Percentiles rank a stretch among this genome's conserved stretches.
Conservation (phyloP, 2,113 vertebrate species). For the Anhinga anhinga region DNA sequence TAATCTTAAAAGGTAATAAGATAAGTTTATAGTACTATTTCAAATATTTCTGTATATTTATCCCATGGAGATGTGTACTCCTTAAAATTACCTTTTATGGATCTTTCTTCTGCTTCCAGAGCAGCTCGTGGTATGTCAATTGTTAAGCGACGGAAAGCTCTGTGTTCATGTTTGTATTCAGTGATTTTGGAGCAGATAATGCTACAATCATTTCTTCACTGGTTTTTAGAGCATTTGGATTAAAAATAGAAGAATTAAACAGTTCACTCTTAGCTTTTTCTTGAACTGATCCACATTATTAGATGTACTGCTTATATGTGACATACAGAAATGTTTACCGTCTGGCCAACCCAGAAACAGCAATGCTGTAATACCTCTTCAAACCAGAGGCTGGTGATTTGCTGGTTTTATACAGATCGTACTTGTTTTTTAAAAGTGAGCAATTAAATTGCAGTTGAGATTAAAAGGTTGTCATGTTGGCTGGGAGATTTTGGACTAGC, state of each 20-base stretch:
- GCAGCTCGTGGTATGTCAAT: fast-evolving
- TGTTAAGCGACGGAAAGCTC: not conserved
- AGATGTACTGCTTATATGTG: not conserved
- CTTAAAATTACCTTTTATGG: not conserved
- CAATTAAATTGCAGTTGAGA: not conserved
- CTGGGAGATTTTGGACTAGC: not conserved
- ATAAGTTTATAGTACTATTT: not conserved
- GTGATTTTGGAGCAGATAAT: not conserved
- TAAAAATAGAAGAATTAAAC: not conserved
- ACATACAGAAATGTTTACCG: not conserved
- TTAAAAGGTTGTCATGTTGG: not conserved
- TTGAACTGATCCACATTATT: not conserved
- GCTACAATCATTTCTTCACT: not conserved
- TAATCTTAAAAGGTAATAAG: not conserved
- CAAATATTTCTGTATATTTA: not conserved
- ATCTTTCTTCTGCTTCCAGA: not conserved
- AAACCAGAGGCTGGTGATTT: not conserved
- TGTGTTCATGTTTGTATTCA: not conserved
- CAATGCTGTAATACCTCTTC: not conserved
- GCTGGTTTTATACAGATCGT: not conserved
- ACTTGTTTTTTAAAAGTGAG: not conserved
- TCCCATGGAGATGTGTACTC: not conserved
- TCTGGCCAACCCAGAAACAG: not conserved
- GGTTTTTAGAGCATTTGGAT: not conserved
- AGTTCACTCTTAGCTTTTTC: not conserved